Percentiles rank a stretch among this genome's conserved stretches.
Evolutionary conservation across 2,888 invertebrate genomes (phyloP).

Genomic region (Mythimna vitellina): DNA sequence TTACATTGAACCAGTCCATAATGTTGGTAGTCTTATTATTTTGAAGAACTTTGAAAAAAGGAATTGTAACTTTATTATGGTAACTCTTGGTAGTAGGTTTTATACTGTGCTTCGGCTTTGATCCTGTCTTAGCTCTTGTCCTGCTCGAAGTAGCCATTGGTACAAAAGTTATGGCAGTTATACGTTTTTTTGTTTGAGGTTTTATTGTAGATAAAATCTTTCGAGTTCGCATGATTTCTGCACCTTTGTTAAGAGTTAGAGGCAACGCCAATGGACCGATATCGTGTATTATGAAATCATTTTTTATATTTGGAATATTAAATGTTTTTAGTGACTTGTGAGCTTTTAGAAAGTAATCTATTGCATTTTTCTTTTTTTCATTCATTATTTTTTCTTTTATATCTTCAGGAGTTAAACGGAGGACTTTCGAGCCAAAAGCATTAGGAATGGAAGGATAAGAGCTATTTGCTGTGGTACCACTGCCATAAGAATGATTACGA

Average conservation of each 20-base stretch:
- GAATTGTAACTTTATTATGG: neutral
- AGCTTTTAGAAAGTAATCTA: constrained; percentile 6
- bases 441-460: neutral
- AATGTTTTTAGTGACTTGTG: neutral
- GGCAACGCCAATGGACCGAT: neutral
- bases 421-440: neutral
- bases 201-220: neutral
- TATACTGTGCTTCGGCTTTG: neutral
- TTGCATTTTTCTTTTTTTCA: neutral
- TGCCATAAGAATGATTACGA: neutral
- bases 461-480: neutral
- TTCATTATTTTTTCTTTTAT: neutral
- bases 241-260: neutral
- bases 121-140: neutral
- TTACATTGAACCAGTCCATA: constrained; percentile 78
- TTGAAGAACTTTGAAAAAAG: constrained; percentile 12
- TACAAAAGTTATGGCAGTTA: constrained; percentile 36
- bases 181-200: neutral
- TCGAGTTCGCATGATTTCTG: constrained; percentile 4
- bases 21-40: constrained; percentile 63
- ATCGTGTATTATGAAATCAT: neutral
- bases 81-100: neutral
- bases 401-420: neutral
- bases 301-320: neutral
- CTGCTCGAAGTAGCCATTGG: constrained; percentile 24